Percentiles rank a stretch among this genome's conserved stretches.
Evolutionary conservation across 2,888 invertebrate species (phyloP).

Genomic region (Drosophila testacea): DNA sequence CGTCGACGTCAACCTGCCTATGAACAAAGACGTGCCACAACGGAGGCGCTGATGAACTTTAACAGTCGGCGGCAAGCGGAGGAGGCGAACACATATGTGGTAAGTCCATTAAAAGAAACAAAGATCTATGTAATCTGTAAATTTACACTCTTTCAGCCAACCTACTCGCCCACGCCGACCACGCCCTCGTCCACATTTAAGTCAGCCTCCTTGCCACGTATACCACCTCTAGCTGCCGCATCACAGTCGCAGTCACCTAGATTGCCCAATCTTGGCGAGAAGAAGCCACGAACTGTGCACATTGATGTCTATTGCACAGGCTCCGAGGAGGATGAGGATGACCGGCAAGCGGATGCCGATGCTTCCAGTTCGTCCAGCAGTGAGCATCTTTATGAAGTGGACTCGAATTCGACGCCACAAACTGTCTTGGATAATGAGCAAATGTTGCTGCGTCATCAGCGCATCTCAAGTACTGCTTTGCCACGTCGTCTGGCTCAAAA

Average conservation of each 20-base stretch:
- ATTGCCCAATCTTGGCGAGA: slow-evolving; percentile 63
- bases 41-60: slow-evolving; percentile 73
- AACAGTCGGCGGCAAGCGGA: slow-evolving; percentile 72
- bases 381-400: slow-evolving; percentile 73
- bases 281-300: slow-evolving; percentile 88
- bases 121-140: background rate
- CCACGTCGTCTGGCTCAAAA: slow-evolving; percentile 84
- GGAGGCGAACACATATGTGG: slow-evolving; percentile 84
- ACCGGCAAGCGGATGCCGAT: slow-evolving; percentile 82
- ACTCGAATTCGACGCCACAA: slow-evolving; percentile 87
- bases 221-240: slow-evolving; percentile 68
- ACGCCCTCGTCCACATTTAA: slow-evolving; percentile 80
- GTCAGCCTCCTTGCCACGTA: slow-evolving; percentile 81
- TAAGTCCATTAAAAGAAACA: slow-evolving; percentile 39
- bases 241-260: slow-evolving; percentile 7
- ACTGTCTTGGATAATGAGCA: slow-evolving; percentile 89
- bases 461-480: slow-evolving; percentile 84
- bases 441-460: slow-evolving; percentile 87
- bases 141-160: slow-evolving; percentile 51
- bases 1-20: slow-evolving; percentile 72
- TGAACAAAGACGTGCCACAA: slow-evolving; percentile 80
- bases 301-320: slow-evolving; percentile 92
- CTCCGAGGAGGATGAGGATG: slow-evolving; percentile 85
- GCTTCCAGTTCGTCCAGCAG: slow-evolving; percentile 65
- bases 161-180: slow-evolving; percentile 70